phyloP scores from a whole-genome alignment of 2,888 invertebrate genomes.

The Graphium colonna region DNA sequence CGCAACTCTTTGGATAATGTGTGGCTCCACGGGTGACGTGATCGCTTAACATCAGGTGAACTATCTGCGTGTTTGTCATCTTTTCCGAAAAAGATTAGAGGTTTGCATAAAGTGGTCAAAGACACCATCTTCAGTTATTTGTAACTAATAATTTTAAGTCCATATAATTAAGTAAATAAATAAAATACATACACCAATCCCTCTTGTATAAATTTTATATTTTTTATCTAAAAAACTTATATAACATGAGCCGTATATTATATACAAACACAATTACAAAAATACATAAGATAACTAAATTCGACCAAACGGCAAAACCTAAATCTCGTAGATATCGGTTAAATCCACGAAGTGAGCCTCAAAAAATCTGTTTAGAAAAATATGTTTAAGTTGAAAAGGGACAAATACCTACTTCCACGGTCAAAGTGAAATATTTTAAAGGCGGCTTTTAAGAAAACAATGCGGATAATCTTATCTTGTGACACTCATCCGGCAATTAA shows the following conservation, averaged over 20 bases:
- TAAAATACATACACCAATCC: too few species aligned
- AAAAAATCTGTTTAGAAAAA: conserved; percentile 70
- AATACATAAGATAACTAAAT: conserved; percentile 34
- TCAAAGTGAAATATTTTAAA: conserved; percentile 64
- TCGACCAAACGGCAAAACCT: conserved; percentile 59
- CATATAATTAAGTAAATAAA: too few species aligned
- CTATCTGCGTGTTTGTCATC: too few species aligned
- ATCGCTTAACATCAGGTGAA: too few species aligned
- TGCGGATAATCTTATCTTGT: conserved; percentile 49
- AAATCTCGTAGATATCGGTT: conserved; percentile 61
- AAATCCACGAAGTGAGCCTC: conserved; percentile 68
- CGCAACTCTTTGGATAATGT: too few species aligned
- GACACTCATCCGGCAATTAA: conserved; percentile 62
- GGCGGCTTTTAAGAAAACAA: conserved; percentile 52
- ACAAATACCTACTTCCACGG: conserved; percentile 47
- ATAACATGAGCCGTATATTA: conserved; percentile 30
- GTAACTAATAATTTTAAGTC: too few species aligned
- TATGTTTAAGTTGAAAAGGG: conserved; percentile 74
- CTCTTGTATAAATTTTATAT: too few species aligned
- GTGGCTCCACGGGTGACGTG: too few species aligned
- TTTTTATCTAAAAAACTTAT: too few species aligned
- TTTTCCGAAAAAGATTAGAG: too few species aligned
- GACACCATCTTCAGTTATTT: too few species aligned
- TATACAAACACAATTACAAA: conserved; percentile 23
- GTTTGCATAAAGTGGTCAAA: too few species aligned